Conservation (phyloP, 2,888 invertebrate species). For the Hylaea fasciaria region DNA sequence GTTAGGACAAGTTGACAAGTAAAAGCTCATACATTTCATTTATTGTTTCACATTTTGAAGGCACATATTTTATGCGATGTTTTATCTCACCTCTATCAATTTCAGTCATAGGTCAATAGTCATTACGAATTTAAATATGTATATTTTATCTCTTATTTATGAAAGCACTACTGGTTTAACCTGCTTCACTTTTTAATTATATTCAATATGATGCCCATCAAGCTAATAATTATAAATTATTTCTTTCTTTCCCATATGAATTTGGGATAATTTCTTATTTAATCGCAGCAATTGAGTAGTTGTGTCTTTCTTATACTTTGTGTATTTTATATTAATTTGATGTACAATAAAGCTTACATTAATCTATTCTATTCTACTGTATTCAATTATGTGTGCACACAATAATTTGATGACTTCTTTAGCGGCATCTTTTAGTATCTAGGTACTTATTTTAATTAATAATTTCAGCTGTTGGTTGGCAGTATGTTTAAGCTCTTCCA, state of each 20-base stretch:
- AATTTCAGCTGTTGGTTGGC: too few relatives aligned
- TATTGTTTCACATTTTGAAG: slow-evolving; percentile 24
- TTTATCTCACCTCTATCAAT: slow-evolving; percentile 46
- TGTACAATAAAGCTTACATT: too few relatives aligned
- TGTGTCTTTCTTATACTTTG: too few relatives aligned
- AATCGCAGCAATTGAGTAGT: not conserved
- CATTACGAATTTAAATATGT: slow-evolving; percentile 53
- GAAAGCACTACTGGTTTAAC: slow-evolving; percentile 54
- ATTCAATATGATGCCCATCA: slow-evolving; percentile 45
- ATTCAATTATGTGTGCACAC: not conserved
- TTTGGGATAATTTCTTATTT: not conserved
- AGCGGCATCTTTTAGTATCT: too few relatives aligned
- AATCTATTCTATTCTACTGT: too few relatives aligned
- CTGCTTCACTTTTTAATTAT: slow-evolving; percentile 46
- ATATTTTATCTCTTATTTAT: slow-evolving; percentile 54
- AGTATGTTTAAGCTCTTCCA: too few relatives aligned
- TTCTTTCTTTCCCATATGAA: slow-evolving; percentile 36
- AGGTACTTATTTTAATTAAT: too few relatives aligned
- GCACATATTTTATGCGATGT: slow-evolving; percentile 32
- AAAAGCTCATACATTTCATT: slow-evolving; percentile 10
- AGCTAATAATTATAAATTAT: slow-evolving; percentile 39
- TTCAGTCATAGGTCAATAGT: slow-evolving; percentile 55
- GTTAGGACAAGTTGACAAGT: not conserved
- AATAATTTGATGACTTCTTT: not conserved
- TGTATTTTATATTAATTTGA: too few relatives aligned